Conservation (phyloP, 2,797 vertebrate genomes). For the Trematomus bernacchii region DNA sequence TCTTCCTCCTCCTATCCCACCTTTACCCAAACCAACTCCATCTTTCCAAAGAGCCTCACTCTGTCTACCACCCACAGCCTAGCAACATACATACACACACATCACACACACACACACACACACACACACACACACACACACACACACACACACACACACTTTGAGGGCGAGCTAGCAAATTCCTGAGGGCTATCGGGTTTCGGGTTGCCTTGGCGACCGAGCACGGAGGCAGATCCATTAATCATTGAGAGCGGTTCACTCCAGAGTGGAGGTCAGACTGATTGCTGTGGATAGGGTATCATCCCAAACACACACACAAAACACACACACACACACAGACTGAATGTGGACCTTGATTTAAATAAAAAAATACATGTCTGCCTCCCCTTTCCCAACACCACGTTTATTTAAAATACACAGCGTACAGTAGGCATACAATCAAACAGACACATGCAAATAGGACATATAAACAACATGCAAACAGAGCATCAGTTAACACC, state of each 20-base stretch:
- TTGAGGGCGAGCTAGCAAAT: slow-evolving; percentile 90
- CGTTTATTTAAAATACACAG: slow-evolving; percentile 15
- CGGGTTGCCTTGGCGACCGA: slow-evolving; percentile 97
- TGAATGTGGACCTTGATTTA: slow-evolving; percentile 87
- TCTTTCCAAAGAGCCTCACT: slow-evolving; percentile 65
- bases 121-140: slow-evolving; percentile 37
- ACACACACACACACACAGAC: slow-evolving; percentile 9
- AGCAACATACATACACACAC: slow-evolving; percentile 30
- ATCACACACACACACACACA: not conserved
- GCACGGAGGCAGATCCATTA: slow-evolving; percentile 99
- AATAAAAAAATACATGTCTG: slow-evolving; percentile 94
- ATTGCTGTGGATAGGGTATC: slow-evolving; percentile 99
- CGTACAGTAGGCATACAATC: not conserved
- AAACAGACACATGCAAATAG: not conserved
- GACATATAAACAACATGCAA: slow-evolving; percentile 5
- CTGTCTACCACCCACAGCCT: slow-evolving; percentile 68
- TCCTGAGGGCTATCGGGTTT: slow-evolving; percentile 97
- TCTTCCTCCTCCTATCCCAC: slow-evolving; percentile 43
- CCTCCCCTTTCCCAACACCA: slow-evolving; percentile 56
- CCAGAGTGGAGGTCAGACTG: slow-evolving; percentile 99
- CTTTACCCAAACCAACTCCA: slow-evolving; percentile 69
- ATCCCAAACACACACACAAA: slow-evolving; percentile 85
- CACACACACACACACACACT: slow-evolving; percentile 60
- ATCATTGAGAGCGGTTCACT: slow-evolving; percentile 98
- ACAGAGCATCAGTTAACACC: not conserved